Percentiles rank a stretch among this genome's conserved stretches.
These are phyloP conservation scores for Bolinopsis microptera DNA, from an alignment of 37 sponge, comb jelly and placozoan species.

Conservation along the genomic window DNA sequence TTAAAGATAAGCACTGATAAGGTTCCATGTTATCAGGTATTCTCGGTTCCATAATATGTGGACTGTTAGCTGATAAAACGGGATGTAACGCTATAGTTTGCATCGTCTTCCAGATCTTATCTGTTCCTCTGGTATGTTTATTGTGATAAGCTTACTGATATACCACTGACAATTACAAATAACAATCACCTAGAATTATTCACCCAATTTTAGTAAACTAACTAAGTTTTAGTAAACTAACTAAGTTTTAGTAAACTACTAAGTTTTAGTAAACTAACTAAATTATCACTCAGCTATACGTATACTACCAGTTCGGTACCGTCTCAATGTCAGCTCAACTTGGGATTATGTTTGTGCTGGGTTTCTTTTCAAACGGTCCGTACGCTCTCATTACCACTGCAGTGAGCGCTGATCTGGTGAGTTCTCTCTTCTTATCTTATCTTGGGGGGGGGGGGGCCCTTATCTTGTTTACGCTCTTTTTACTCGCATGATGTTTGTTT, in stretches of 20 bases:
- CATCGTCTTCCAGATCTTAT: constrained; percentile 38
- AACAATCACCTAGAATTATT: no score
- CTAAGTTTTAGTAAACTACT: no score
- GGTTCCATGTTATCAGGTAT: no score
- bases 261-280: no score
- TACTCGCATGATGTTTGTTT: no score
- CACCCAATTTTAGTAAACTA: no score
- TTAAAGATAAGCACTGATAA: no score
- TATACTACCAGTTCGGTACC: constrained; percentile 28
- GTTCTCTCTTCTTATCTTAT: no score
- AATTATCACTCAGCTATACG: constrained; percentile 31
- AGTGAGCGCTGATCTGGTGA: constrained; percentile 78
- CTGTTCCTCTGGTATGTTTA: constrained; percentile 6
- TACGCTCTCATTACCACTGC: constrained; percentile 89
- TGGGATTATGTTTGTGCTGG: constrained; percentile 68
- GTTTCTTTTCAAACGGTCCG: constrained; percentile 80
- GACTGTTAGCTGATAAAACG: constrained; percentile 42
- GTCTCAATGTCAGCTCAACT: constrained; percentile 44
- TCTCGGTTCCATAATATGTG: constrained; percentile 32
- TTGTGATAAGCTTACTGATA: not conserved
- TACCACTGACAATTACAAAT: no score
- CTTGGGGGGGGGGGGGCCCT: no score
- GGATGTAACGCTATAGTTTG: constrained; percentile 24
- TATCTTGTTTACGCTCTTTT: no score
- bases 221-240: no score